Base-by-base conservation (phyloP, 2,797 vertebrate genomes). In the Crypturellus tataupa region DNA sequence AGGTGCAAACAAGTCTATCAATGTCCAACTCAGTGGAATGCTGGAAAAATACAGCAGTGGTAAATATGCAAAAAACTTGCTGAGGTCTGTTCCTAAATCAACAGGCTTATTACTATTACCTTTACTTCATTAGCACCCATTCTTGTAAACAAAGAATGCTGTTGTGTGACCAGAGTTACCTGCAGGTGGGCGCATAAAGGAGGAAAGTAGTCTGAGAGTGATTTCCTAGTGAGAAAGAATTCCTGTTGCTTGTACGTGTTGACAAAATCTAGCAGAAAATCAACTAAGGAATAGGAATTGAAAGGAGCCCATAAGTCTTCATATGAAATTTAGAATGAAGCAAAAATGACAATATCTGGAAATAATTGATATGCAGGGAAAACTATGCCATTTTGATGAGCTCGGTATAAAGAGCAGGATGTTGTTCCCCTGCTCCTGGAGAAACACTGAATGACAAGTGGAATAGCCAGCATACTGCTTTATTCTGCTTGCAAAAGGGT, bases 401-500 rank as follows among this genome's bases (percentile, higher is more conserved):
- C 13, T 78, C 16, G 31, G 4, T 19, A 27, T 49, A 49, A 33
- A 72, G 10, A 55, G 6, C 7, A 23, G 14, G 6, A 27, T 44
- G 33, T 1, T 67, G 9, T 62, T 91, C 37, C n/a, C 42, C 8
- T 8, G 17, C 13, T 88, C 12, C 33, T 12, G 17, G 25, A 72
- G 31, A 88, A 90, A 69, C 18, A 18, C n/a, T 42, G 59, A 71
- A 91, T 46, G 13, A 63, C 16, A 3, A 58, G 7, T 7, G 46
- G 49, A 83, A 20, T 18, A 65, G 20, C 23, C 16, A 71, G 31
- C 7, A 40, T 11, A 33, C 6, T 71, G 75, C 7, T 29, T 63
- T 6, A 1, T 71, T 24, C 6, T 83, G 1, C 39, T 40, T 39
- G 35, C 19, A 59, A 29, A 72, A 5, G 2, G 1, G 0, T 19